Evolutionary conservation across 2,113 vertebrate species (phyloP).

Genomic region (Phylloscopus trochilus): DNA sequence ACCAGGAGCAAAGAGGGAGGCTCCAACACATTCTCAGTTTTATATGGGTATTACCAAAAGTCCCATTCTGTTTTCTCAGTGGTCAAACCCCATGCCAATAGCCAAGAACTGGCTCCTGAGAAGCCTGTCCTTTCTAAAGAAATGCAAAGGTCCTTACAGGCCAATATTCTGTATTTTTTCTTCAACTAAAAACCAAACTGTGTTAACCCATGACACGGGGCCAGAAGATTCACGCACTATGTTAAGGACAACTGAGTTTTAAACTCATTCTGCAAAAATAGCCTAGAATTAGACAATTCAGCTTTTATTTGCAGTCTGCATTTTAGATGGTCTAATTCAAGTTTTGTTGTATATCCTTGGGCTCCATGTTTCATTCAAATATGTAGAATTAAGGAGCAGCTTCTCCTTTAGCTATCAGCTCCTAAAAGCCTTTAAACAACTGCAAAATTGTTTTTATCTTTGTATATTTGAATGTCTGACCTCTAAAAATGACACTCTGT

Average conservation of each 20-base stretch:
- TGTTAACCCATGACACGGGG: not conserved
- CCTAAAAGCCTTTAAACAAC: not conserved
- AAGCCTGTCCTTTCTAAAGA: no score
- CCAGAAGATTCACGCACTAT: not conserved
- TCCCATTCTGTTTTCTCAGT: no score
- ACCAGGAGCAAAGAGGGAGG: no score
- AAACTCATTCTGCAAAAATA: not conserved
- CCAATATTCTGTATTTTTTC: no score
- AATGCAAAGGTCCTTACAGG: no score
- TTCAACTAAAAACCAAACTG: no score
- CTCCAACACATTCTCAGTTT: no score
- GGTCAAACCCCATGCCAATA: no score
- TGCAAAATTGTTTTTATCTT: not conserved
- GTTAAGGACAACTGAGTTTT: not conserved
- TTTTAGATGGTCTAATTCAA: not conserved
- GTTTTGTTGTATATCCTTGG: not conserved
- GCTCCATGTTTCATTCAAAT: not conserved
- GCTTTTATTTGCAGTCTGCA: not conserved
- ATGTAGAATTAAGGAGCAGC: not conserved
- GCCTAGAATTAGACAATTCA: not conserved
- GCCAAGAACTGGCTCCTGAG: no score
- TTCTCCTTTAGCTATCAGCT: not conserved
- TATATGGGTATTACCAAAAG: no score
- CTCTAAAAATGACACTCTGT: not conserved
- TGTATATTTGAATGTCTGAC: not conserved